These are phyloP conservation scores for Oostethus manadensis DNA, from an alignment of 2,113 vertebrate species.

Conservation along the genomic window DNA sequence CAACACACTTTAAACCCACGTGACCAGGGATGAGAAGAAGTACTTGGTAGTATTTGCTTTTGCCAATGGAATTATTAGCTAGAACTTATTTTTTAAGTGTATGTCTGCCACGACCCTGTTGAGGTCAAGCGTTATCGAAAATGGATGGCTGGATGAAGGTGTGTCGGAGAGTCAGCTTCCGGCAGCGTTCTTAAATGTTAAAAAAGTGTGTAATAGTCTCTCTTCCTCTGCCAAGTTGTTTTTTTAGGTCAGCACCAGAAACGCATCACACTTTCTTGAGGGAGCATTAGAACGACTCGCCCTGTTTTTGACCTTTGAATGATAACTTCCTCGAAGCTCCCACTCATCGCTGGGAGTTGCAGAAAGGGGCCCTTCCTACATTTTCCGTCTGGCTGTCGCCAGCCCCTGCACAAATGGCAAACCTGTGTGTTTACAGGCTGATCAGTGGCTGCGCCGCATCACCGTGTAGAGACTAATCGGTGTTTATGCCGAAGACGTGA, in stretches of 20 bases:
- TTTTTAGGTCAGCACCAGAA: constrained; percentile 14
- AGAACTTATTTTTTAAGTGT: too few relatives aligned
- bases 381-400: neutral
- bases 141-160: too few relatives aligned
- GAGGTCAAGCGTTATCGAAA: too few relatives aligned
- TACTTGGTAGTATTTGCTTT: too few relatives aligned
- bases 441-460: constrained; percentile 36
- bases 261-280: constrained; percentile 7
- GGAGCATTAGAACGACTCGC: constrained; percentile 15
- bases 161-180: neutral
- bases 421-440: constrained; percentile 54
- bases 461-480: constrained; percentile 36
- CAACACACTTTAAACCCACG: too few relatives aligned
- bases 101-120: too few relatives aligned
- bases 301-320: constrained; percentile 7
- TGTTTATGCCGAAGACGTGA: constrained; percentile 46
- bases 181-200: neutral
- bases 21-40: too few relatives aligned
- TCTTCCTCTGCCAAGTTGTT: neutral
- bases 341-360: constrained; percentile 20
- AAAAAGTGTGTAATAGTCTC: neutral
- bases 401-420: constrained; percentile 42
- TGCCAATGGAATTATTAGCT: too few relatives aligned
- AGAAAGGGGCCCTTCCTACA: constrained; percentile 23
- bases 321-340: constrained; percentile 47